Conservation (phyloP, 2,797 vertebrate genomes). For the Enteromius viviparus region DNA sequence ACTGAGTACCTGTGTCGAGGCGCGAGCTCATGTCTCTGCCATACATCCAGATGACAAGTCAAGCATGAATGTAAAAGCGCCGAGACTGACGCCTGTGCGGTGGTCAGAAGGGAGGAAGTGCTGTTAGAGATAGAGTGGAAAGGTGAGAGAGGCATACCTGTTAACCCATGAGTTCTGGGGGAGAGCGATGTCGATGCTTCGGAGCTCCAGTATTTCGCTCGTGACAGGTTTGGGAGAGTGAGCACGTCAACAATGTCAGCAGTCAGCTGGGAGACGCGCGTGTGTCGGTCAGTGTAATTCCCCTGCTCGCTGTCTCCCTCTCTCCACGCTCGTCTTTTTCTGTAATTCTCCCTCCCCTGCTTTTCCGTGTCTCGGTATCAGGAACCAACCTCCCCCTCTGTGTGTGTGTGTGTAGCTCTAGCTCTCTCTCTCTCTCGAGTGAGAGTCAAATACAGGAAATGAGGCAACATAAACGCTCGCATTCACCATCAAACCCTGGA, state of each 20-base stretch:
- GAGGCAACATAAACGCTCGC: constrained; percentile 75
- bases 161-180: constrained; percentile 86
- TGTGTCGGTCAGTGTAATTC: constrained; percentile 75
- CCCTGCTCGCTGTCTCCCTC: constrained; percentile 74
- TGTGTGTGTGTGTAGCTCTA: background rate
- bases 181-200: constrained; percentile 74
- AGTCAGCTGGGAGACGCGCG: constrained; percentile 68
- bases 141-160: constrained; percentile 79
- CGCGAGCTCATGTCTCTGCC: constrained; percentile 7
- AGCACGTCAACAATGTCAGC: constrained; percentile 69
- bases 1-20: constrained; percentile 36
- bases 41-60: constrained; percentile 36
- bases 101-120: constrained; percentile 48
- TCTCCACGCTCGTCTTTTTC: constrained; percentile 73
- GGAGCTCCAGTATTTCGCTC: constrained; percentile 70
- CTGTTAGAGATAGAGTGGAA: constrained; percentile 46
- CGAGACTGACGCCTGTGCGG: constrained; percentile 6
- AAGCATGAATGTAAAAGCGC: background rate
- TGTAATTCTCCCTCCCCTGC: constrained; percentile 77
- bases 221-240: constrained; percentile 71
- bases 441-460: constrained; percentile 77
- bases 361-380: constrained; percentile 82
- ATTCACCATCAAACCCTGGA: constrained; percentile 65
- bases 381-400: constrained; percentile 72
- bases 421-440: constrained; percentile 51